Conservation (phyloP, 2,888 invertebrate species). For the Aproaerema taeniolella region DNA sequence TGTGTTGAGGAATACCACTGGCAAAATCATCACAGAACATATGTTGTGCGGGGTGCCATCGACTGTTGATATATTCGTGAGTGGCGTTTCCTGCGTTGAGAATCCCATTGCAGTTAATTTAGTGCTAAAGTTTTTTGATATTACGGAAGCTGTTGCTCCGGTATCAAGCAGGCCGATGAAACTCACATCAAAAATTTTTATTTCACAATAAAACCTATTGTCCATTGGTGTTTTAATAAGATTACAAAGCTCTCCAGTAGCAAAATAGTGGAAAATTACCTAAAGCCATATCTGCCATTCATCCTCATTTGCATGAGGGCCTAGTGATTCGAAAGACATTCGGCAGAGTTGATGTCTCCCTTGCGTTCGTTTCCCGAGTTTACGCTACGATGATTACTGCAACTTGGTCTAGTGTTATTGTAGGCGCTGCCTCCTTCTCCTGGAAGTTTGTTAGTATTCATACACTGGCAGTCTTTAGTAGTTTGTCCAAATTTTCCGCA, state of each 20-base stretch:
- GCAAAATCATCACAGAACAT: not conserved
- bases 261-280: conserved; percentile 1
- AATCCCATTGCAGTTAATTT: conserved; percentile 1
- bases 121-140: not conserved
- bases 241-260: not conserved
- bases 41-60: conserved; percentile 4
- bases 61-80: not conserved
- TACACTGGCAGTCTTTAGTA: not conserved
- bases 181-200: not conserved
- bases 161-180: conserved; percentile 5
- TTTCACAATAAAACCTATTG: not conserved
- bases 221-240: not conserved
- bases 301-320: too few species aligned
- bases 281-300: conserved; percentile 14
- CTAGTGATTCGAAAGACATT: too few species aligned
- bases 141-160: conserved; percentile 3
- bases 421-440: too few species aligned
- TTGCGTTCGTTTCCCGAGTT: conserved; percentile 11
- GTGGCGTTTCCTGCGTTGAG: not conserved
- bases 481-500: conserved; percentile 2
- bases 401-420: too few species aligned
- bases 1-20: not conserved
- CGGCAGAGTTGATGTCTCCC: too few species aligned
- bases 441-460: too few species aligned
- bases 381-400: too few species aligned